These are phyloP conservation scores for Paramormyrops hopkinsi DNA, from an alignment of 2,797 vertebrate genomes.

Conservation along the genomic window DNA sequence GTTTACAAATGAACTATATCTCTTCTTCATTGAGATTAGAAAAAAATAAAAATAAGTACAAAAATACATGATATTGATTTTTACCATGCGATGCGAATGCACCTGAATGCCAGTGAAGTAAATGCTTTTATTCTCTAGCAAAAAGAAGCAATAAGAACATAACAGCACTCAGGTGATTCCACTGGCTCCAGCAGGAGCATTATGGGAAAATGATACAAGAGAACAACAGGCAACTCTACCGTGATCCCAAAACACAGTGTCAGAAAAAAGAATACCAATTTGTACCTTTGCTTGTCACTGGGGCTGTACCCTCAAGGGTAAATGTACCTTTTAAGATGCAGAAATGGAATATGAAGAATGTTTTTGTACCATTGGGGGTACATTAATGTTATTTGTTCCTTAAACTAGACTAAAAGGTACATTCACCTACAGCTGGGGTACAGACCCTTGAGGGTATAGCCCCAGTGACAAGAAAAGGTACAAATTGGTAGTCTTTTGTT, in stretches of 20 bases:
- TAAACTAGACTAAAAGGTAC: neutral
- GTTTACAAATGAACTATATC: neutral
- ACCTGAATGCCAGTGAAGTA: neutral
- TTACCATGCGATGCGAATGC: neutral
- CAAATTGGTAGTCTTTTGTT: neutral
- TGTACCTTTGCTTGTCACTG: neutral
- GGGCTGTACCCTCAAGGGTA: neutral
- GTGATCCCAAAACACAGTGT: constrained; percentile 17
- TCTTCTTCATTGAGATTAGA: neutral
- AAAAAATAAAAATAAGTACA: neutral
- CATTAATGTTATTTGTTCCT: neutral
- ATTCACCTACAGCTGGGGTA: neutral
- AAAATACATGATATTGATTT: neutral
- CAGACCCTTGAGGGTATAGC: neutral
- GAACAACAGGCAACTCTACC: constrained; percentile 23
- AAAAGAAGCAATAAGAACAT: neutral
- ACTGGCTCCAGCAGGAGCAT: neutral
- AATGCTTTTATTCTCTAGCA: neutral
- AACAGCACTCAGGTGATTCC: constrained; percentile 25
- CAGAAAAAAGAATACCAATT: neutral
- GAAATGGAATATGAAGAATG: neutral
- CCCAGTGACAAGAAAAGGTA: neutral
- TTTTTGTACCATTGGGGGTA: neutral
- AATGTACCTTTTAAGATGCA: neutral
- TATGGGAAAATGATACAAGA: constrained; percentile 13